Base-by-base conservation (phyloP, 2,113 vertebrate genomes). In the Grammomys surdaster region DNA sequence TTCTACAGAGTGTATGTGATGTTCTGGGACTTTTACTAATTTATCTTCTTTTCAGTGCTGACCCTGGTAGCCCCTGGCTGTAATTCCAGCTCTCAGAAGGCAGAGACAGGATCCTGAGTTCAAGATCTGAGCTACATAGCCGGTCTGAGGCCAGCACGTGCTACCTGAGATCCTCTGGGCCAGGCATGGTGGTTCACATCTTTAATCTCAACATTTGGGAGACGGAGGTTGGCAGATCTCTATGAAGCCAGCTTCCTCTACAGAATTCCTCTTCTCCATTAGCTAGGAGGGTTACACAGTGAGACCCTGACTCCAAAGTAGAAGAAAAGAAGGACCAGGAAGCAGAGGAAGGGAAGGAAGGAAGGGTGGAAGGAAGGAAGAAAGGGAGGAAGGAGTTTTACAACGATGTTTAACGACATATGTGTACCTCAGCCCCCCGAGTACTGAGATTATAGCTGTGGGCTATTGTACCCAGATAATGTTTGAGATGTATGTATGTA, bases 1-100 rank as follows among this genome's bases (percentile, higher is more conserved):
- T 22, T 67, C 40, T 87, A 89, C 26, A 22, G 85, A 72, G 36
- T 69, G 89, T 19, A 88, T 7, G 36, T 81, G 22, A 36, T 91
- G 65, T 51, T 95, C 80, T 90, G 17, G 31, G 81, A 95, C 77
- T 81, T 91, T 96, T 92, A 89, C 43, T 19, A 46, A 93, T 51
- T 86, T 67, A 20, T 69, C 28, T 67, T 86, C 40, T 48, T 69
- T 36, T 69, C 40, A 88, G 1, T 40, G 36, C 36, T 11, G 36
- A 58, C 24, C 8, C 51, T 73, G 36, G 86, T n/a, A 33, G 36
- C 36, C 4, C 67, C 19, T n/a, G 19, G 33, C 58, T 48, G 31
- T 19, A 69, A 86, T 24, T 48, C 46, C 12, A 70, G 85, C 46
- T 26, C 46, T 70, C 48, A 56, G 48, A 67, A 72, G 17, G 48